A percentile compares a stretch with the other conserved stretches of the same genome.
Evolutionary conservation across 2,797 vertebrate species (phyloP).

Genomic region (Masticophis lateralis): DNA sequence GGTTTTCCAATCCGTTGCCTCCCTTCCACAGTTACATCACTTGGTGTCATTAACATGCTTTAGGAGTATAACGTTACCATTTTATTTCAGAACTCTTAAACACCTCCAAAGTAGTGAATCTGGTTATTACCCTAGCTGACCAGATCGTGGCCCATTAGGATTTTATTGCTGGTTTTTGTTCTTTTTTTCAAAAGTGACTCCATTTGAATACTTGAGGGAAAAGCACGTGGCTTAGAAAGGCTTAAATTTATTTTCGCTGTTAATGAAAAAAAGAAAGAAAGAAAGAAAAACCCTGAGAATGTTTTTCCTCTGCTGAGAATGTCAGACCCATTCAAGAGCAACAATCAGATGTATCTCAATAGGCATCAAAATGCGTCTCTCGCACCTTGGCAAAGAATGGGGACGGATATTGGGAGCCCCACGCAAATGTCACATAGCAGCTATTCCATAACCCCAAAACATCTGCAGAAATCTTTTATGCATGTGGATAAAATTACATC

Average conservation of each 20-base stretch:
- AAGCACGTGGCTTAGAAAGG: slow-evolving; percentile 61
- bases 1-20: slow-evolving; percentile 90
- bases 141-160: slow-evolving; percentile 75
- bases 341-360: background rate
- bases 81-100: slow-evolving; percentile 98
- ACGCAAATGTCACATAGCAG: background rate
- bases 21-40: slow-evolving; percentile 94
- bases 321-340: slow-evolving; percentile 47
- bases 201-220: slow-evolving; percentile 71
- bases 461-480: background rate
- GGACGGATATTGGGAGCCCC: background rate
- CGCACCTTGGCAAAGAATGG: background rate
- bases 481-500: background rate
- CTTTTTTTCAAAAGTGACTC: slow-evolving; percentile 64
- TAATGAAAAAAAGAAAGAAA: slow-evolving; percentile 65
- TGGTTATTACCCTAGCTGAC: slow-evolving; percentile 90
- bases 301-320: slow-evolving; percentile 77
- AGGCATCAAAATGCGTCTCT: too few relatives aligned
- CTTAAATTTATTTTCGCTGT: slow-evolving; percentile 65
- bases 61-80: slow-evolving; percentile 94
- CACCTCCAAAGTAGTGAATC: slow-evolving; percentile 92
- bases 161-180: slow-evolving; percentile 70
- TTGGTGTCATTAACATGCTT: slow-evolving; percentile 99
- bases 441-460: background rate
- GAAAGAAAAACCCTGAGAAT: slow-evolving; percentile 59